Evolutionary conservation across 1,140 invertebrate species (phyloP), one percentile per base, ranked within the genome.

Genomic region (Drosophila persimilis): DNA sequence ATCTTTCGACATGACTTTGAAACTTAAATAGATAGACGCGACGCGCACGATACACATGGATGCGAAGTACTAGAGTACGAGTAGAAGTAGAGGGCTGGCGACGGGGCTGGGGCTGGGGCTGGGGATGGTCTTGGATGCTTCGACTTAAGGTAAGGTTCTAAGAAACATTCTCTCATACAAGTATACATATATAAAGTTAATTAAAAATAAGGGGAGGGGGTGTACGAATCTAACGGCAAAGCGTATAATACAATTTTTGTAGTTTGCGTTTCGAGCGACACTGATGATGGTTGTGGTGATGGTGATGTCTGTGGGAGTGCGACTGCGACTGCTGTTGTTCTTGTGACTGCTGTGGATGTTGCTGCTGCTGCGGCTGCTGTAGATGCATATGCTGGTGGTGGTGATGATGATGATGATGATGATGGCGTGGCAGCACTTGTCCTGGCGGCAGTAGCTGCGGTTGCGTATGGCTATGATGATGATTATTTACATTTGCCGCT

Each of bases 191-290:
- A 53, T 83, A 83, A 57, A 81, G 63, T 54, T 79, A 72, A 51
- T 70, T 64, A 39, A 13, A 13, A 39, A 39, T 39, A 39, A 39
- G 35, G 35, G 8, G 46, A 54, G 53, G 48, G 71, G 70, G 56
- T 75, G 54, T 86, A 88, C 74, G 63, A 70, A 78, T 85, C 89
- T 89, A 90, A 81, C 88, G 88, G 73, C 88, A 90, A 84, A 90
- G 88, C 67, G 89, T 89, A 89, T 90, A 90, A 90, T 90, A 90
- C 80, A 90, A 77, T 85, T 90, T 90, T 77, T 90, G 89, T 77
- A 90, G 72, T 79, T 85, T 90, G 78, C 89, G 89, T 89, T 90
- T 90, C 60, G 88, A 85, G 77, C 80, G 88, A 90, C 83, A 89
- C 51, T 79, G 81, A 61, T 85, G 85, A 66, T 90, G 86, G 46